Conservation (phyloP, 2,113 vertebrate species). For the Actenoides hombroni region DNA sequence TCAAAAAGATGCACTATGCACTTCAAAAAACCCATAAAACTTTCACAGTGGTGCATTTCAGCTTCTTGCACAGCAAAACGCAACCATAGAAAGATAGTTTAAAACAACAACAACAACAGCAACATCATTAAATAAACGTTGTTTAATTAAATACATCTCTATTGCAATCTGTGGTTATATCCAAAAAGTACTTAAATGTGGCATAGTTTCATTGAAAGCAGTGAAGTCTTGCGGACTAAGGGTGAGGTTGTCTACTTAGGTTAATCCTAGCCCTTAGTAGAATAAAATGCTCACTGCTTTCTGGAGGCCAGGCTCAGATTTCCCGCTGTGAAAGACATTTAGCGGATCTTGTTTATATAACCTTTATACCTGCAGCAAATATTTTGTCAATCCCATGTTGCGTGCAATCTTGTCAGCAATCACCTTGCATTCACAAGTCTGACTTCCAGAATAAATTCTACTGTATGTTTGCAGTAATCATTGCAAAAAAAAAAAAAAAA, state of each 20-base stretch:
- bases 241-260: neutral
- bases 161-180: neutral
- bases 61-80: neutral
- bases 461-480: neutral
- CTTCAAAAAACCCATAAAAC: neutral
- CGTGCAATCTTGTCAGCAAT: neutral
- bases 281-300: neutral
- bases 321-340: neutral
- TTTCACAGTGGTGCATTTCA: neutral
- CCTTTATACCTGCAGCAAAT: constrained; percentile 17
- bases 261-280: neutral
- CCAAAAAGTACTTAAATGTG: neutral
- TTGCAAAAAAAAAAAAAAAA: neutral
- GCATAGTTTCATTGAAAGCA: neutral
- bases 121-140: neutral
- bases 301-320: neutral
- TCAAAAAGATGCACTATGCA: neutral
- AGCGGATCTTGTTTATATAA: neutral
- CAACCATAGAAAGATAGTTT: neutral
- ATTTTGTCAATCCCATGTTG: neutral
- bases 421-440: neutral
- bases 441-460: neutral
- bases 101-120: neutral
- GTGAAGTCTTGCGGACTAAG: neutral
- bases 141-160: neutral